phyloP scores from a whole-genome alignment of 2,888 invertebrate species.

The Liopterus haemorrhoidalis region DNA sequence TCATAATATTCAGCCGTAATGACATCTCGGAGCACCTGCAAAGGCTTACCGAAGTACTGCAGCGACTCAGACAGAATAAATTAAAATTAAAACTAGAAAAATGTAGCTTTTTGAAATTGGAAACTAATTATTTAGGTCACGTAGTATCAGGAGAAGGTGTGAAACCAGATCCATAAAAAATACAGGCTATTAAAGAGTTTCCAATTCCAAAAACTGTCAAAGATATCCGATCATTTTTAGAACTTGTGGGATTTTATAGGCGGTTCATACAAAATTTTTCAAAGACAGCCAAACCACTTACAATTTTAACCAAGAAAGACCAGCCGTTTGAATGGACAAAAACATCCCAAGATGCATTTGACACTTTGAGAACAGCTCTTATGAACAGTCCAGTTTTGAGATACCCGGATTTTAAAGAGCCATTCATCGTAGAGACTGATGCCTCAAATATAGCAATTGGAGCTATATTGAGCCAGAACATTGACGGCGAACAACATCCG shows the following conservation, averaged over 20 bases:
- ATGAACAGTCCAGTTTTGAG: background rate
- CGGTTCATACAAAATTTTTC: constrained; percentile 27
- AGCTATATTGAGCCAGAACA: constrained; percentile 7
- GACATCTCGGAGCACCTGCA: constrained; percentile 12
- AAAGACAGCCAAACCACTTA: constrained; percentile 24
- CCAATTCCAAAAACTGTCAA: constrained; percentile 25
- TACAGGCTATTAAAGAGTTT: constrained; percentile 20
- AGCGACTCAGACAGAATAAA: constrained; percentile 11
- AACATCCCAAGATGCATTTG: constrained; percentile 9
- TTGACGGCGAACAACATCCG: constrained; percentile 10
- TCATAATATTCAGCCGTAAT: constrained; percentile 22
- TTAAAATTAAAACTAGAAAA: constrained; percentile 26
- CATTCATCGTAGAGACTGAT: constrained; percentile 14
- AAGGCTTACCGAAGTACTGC: constrained; percentile 8
- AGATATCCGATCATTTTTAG: constrained; percentile 28
- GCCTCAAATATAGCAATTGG: constrained; percentile 7
- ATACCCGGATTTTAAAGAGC: constrained; percentile 10
- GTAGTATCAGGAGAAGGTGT: constrained; percentile 25
- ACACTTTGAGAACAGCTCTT: background rate
- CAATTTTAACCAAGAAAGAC: constrained; percentile 9
- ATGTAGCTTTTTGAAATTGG: constrained; percentile 22
- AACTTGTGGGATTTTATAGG: constrained; percentile 29
- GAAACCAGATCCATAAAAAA: constrained; percentile 24
- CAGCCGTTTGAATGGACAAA: constrained; percentile 2
- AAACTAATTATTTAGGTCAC: constrained; percentile 26